phyloP scores from a whole-genome alignment of 2,797 vertebrate species.

The Lindbergichthys nudifrons region DNA sequence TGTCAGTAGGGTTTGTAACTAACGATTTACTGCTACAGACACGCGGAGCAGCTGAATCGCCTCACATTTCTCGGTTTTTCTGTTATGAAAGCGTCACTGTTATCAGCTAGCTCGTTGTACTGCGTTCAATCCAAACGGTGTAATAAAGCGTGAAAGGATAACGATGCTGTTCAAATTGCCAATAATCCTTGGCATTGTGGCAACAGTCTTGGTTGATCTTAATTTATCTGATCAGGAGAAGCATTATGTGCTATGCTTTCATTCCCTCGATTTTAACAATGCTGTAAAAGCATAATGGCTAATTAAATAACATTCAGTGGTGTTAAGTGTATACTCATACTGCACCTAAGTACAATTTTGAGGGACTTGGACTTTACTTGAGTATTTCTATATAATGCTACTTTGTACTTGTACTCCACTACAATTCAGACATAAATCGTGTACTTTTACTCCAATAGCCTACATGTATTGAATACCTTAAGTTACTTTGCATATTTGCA shows the following conservation, averaged over 20 bases:
- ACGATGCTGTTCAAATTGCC: not conserved
- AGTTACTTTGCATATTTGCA: too few relatives aligned
- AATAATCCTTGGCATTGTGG: not conserved
- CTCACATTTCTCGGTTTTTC: fast-evolving
- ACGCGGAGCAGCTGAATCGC: not conserved
- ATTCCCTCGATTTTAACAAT: not conserved
- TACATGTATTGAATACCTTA: too few relatives aligned
- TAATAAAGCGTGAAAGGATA: not conserved
- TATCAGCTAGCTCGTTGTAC: not conserved
- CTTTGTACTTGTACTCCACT: too few relatives aligned
- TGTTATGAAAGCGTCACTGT: not conserved
- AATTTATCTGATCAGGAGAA: not conserved
- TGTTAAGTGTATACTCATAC: too few relatives aligned
- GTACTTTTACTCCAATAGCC: too few relatives aligned
- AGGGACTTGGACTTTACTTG: too few relatives aligned
- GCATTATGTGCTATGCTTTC: not conserved
- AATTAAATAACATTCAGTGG: too few relatives aligned
- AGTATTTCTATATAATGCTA: too few relatives aligned
- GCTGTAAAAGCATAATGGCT: fast-evolving
- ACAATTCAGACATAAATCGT: too few relatives aligned
- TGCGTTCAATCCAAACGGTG: not conserved
- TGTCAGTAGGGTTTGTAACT: too few relatives aligned
- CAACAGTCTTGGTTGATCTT: not conserved
- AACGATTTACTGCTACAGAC: fast-evolving
- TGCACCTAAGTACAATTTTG: too few relatives aligned